Evolutionary conservation across 2,797 vertebrate species (phyloP).

Genomic region (Pseudochaenichthys georgianus): DNA sequence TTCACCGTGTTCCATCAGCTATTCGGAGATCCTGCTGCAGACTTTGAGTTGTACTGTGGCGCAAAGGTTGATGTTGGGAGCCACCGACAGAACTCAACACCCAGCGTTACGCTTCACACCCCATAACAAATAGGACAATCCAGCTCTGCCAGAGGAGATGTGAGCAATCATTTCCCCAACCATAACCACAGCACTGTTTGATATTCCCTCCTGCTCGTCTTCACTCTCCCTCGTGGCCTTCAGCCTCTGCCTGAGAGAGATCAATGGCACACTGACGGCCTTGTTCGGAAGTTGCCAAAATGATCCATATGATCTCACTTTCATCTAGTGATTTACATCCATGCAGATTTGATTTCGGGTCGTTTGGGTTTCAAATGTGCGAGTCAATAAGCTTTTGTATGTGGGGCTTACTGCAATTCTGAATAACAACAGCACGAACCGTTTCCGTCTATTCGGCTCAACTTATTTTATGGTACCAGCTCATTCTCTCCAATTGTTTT

Average conservation of each 20-base stretch:
- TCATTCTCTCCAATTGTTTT: no score
- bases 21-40: slow-evolving; percentile 60
- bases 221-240: not conserved
- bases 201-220: slow-evolving; percentile 16
- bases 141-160: slow-evolving; percentile 36
- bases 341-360: not conserved
- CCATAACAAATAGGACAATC: slow-evolving; percentile 39
- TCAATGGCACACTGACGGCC: not conserved
- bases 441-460: no score
- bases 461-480: no score
- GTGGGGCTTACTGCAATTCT: no score
- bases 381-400: not conserved
- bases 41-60: slow-evolving; percentile 55
- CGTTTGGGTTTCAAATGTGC: not conserved
- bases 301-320: not conserved
- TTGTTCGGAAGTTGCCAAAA: slow-evolving; percentile 7
- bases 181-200: slow-evolving; percentile 10
- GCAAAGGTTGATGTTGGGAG: slow-evolving; percentile 50
- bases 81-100: slow-evolving; percentile 33
- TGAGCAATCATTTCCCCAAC: slow-evolving; percentile 34
- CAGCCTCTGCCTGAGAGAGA: not conserved
- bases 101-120: slow-evolving; percentile 34
- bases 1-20: slow-evolving; percentile 57
- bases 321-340: not conserved
- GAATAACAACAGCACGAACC: no score